Base-by-base conservation (phyloP, 2,888 invertebrate species). In the Xestia rhomboidea region DNA sequence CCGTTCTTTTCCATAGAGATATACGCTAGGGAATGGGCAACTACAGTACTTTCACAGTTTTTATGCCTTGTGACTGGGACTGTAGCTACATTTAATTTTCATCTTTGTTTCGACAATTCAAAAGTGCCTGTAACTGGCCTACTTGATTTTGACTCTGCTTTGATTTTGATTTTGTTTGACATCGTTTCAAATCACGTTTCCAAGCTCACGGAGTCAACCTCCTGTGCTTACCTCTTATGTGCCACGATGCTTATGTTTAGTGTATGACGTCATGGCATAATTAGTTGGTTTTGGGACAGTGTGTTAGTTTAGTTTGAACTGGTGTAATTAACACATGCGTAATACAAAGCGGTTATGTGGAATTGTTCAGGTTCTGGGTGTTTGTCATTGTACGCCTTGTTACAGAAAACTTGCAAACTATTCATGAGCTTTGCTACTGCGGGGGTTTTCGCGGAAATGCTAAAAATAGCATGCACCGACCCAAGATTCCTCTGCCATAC, bases 211-310 rank as follows among this genome's bases (percentile, higher is more conserved):
- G 13, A 51, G 34, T 13, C 0, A 1, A 24, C 21, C 27, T 67
- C 67, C 51, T 74, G 44, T 6, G 3, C 10, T 15, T 11, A 27
- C 18, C 49, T 51, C 7, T 44, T 34, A 18, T 60, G 49, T 44
- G 44, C 0, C 27, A 49, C 57, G 18, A 7, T 60, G 68, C 69
- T 84, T 85, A 83, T 76, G 76, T 85, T 85, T 81, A 85, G 82
- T 85, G 72, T 81, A 85, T 86, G 73, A 71, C 73, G 71, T 85
- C 67, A 84, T n/a, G 30, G 67, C 72, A 83, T 84, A 83, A 84
- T 84, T 86, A 86, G 86, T 76, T 83, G 72, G 78, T 85, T 73
- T 86, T 72, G 83, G 78, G 76, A 76, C 72, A 86, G 57, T 84
- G n/a, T 83, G 74, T 82, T 85, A 79, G 84, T 80, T 75, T 68